A percentile compares a stretch with the other conserved stretches of the same genome.
These are phyloP conservation scores for Amphiprion ocellaris DNA, from an alignment of 2,113 vertebrate species.

Conservation along the genomic window DNA sequence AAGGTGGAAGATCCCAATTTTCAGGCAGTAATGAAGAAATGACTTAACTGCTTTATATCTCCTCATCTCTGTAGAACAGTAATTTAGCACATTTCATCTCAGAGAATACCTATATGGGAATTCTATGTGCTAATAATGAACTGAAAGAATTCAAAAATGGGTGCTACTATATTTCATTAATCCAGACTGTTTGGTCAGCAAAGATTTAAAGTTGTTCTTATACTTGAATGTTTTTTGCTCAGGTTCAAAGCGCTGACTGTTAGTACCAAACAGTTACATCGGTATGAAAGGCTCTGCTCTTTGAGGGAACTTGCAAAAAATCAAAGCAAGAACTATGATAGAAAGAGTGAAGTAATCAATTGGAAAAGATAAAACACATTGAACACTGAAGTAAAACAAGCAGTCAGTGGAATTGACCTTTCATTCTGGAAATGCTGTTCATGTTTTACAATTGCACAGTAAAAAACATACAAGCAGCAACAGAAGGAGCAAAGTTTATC, in stretches of 20 bases:
- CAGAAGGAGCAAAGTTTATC: not conserved
- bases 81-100: conserved; percentile 15
- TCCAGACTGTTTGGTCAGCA: not conserved
- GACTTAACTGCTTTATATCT: not conserved
- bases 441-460: not conserved
- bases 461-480: not conserved
- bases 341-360: not conserved
- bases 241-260: not conserved
- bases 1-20: conserved; percentile 19
- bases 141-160: not conserved
- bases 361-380: not conserved
- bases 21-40: conserved; percentile 28
- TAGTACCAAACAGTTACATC: not conserved
- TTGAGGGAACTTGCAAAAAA: not conserved
- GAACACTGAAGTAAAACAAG: not conserved
- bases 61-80: conserved; percentile 1
- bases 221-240: not conserved
- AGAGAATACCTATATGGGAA: conserved; percentile 1
- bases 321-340: not conserved
- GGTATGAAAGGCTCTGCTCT: not conserved
- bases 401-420: not conserved
- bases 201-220: conserved; percentile 1
- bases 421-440: not conserved
- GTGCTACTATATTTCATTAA: not conserved
- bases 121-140: conserved; percentile 2